phyloP scores from a whole-genome alignment of 2,797 vertebrate genomes.

The Lagorchestes hirsutus region DNA sequence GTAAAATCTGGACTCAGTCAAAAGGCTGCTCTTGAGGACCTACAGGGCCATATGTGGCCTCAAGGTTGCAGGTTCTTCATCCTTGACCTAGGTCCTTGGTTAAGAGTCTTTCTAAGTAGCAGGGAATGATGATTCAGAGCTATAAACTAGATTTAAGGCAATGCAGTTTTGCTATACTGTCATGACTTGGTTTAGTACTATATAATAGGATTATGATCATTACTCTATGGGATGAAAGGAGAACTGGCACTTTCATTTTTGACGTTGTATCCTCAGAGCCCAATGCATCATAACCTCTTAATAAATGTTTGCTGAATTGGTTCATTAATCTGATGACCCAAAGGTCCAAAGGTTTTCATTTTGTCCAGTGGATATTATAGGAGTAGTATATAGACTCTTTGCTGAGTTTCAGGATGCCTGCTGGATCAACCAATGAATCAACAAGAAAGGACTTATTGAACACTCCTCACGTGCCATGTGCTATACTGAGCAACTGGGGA shows the following conservation, averaged over 20 bases:
- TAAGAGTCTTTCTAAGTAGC: neutral
- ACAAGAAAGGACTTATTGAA: constrained; percentile 9
- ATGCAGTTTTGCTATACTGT: neutral
- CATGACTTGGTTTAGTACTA: neutral
- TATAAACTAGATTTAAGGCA: neutral
- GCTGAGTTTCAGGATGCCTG: neutral
- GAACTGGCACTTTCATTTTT: neutral
- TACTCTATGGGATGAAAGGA: neutral
- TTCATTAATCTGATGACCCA: neutral
- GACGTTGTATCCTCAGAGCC: neutral
- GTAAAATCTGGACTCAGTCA: too few species aligned
- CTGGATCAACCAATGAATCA: neutral
- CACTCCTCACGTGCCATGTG: neutral
- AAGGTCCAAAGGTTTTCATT: neutral
- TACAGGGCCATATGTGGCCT: too few species aligned
- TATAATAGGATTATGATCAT: neutral
- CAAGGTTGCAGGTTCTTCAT: too few species aligned
- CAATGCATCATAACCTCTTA: neutral
- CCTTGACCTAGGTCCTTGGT: neutral
- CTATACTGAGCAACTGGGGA: neutral
- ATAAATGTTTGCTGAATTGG: neutral
- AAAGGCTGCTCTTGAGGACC: too few species aligned
- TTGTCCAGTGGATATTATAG: neutral
- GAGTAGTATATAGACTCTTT: neutral
- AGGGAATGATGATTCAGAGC: neutral